phyloP scores from a whole-genome alignment of 2,888 invertebrate species.

The Drosophila meridiana region DNA sequence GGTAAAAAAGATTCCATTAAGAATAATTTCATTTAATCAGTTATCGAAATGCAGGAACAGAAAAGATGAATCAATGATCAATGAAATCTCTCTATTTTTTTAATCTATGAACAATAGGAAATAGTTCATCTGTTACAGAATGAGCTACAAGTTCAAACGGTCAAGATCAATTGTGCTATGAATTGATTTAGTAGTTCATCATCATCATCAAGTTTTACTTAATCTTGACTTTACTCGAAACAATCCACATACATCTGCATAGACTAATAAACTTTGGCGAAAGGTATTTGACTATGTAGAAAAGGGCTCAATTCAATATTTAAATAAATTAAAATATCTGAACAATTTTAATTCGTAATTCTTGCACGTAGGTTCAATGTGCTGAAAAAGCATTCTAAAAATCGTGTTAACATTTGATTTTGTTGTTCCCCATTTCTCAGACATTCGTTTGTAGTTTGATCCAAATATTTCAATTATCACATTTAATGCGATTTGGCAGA shows the following conservation, averaged over 20 bases:
- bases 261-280: not conserved
- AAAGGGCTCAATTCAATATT: not conserved
- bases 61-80: not conserved
- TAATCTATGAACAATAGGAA: not conserved
- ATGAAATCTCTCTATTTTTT: not conserved
- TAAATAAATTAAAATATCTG: not conserved
- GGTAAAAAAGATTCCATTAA: not conserved
- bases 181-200: not conserved
- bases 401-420: not conserved
- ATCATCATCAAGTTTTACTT: too few relatives aligned
- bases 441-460: constrained; percentile 4
- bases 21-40: not conserved
- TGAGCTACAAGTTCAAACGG: not conserved
- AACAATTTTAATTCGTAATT: not conserved
- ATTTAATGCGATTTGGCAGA: constrained; percentile 12
- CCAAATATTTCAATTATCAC: constrained; percentile 28
- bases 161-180: not conserved
- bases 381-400: constrained; percentile 20
- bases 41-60: not conserved
- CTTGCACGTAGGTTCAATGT: constrained; percentile 35
- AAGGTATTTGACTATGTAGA: not conserved
- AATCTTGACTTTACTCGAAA: not conserved
- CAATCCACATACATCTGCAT: not conserved
- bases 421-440: not conserved
- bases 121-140: not conserved